phyloP scores from a whole-genome alignment of 2,113 vertebrate genomes.

The Trichomycterus rosablanca region DNA sequence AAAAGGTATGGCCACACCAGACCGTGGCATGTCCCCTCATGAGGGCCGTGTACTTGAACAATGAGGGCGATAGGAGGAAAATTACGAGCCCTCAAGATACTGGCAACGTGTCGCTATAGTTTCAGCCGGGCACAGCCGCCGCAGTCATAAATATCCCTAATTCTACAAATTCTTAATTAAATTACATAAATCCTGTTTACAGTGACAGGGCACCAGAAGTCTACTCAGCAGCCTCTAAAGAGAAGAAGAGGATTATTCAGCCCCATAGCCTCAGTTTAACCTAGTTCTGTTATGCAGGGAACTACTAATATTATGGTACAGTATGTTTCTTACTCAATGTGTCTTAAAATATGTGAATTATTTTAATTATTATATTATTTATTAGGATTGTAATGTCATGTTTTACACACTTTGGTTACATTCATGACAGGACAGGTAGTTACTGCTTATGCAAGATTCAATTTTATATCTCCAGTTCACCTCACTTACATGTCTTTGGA shows the following conservation, averaged over 20 bases:
- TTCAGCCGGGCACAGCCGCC: conserved; percentile 43
- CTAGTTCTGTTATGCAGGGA: neutral
- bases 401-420: no score
- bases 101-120: conserved; percentile 37
- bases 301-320: no score
- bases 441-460: no score
- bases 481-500: no score
- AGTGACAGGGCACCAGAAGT: conserved; percentile 39
- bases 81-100: conserved; percentile 50
- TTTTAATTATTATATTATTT: no score
- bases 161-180: conserved; percentile 72
- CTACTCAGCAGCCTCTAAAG: conserved; percentile 52
- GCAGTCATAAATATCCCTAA: conserved; percentile 67
- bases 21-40: conserved; percentile 5
- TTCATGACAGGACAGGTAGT: no score
- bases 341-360: no score
- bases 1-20: conserved; percentile 9
- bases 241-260: neutral
- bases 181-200: conserved; percentile 70
- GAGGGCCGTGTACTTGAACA: conserved; percentile 46
- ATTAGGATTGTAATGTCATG: no score
- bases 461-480: no score
- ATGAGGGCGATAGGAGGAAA: conserved; percentile 53
- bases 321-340: no score
- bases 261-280: neutral